Base-by-base conservation (phyloP, 1,140 invertebrate genomes). In the Pogonomyrmex californicus region DNA sequence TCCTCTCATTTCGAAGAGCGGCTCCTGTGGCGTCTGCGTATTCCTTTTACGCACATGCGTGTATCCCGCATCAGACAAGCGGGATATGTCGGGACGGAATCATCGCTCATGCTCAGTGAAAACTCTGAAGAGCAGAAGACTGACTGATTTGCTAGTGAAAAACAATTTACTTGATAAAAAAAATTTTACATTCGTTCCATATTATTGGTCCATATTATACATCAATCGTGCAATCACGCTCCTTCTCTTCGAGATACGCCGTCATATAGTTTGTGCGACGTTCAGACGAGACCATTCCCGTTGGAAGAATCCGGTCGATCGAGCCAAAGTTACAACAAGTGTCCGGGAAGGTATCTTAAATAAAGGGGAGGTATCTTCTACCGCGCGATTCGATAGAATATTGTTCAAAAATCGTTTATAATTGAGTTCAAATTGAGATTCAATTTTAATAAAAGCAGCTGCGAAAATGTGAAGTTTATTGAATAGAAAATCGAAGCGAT, bases 51-150 rank as follows among this genome's bases (percentile, higher is more conserved):
- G 66, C 14, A 56, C 54, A 75, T 60, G 62, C 87, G 75, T 75
- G 54, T 65, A 75, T 33, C 30, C 5, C 70, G 66, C 71, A 78
- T 2, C 88, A 38, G 60, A 30, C 63, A 58, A 78, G 10, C 49
- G 49, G 54, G 36, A 75, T 58, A 81, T 58, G 66, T 66, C 63
- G 44, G 17, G 41, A 62, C 47, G 33, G 41, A 73, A 63, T 62
- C 58, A 91, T 88, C 91, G 89, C 91, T 92, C 91, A 92, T 93
- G 92, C 88, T 88, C 88, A 73, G 92, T 91, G 91, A 91, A 81
- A 86, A 83, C 70, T 76, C 47, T 58, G 38, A 87, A 91, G 86
- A 90, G 85, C 89, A 75, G 86, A 90, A 87, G 73, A 76, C 62
- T 88, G 87, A 91, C 87, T 23, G 23, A 87, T 87, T 92, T 78